Conservation (phyloP, 2,888 invertebrate species). For the Anoplius nigerrimus region DNA sequence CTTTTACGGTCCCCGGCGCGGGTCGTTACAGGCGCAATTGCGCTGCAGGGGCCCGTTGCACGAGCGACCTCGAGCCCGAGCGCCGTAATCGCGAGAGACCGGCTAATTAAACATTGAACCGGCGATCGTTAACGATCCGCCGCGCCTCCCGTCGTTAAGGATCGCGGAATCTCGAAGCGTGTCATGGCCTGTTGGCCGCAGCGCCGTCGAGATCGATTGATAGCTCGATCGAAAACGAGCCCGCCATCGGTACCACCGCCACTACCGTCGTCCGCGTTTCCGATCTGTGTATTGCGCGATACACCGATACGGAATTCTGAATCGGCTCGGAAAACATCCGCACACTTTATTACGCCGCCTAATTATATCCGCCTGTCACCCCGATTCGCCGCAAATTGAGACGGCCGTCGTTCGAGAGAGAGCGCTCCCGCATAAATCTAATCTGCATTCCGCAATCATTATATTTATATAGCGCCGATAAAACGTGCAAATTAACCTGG, state of each 20-base stretch:
- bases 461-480: too few relatives aligned
- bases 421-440: too few relatives aligned
- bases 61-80: slow-evolving; percentile 27
- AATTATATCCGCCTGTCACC: slow-evolving; percentile 8
- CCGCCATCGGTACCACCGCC: too few relatives aligned
- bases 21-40: slow-evolving; percentile 55
- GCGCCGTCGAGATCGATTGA: slow-evolving; percentile 42
- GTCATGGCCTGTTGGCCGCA: slow-evolving; percentile 51
- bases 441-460: too few relatives aligned
- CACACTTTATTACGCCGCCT: too few relatives aligned
- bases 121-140: slow-evolving; percentile 59
- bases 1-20: slow-evolving; percentile 51
- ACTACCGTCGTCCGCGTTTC: too few relatives aligned
- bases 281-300: slow-evolving; percentile 24
- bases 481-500: too few relatives aligned
- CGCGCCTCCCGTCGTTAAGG: slow-evolving; percentile 56
- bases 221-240: slow-evolving; percentile 24
- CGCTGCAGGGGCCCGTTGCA: slow-evolving; percentile 49
- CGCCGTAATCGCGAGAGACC: slow-evolving; percentile 51
- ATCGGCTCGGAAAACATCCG: too few relatives aligned
- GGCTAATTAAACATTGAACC: slow-evolving; percentile 60
- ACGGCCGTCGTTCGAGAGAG: slow-evolving; percentile 25
- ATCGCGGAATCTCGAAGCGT: slow-evolving; percentile 53
- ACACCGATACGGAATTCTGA: too few relatives aligned
- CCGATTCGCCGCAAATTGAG: slow-evolving; percentile 32